phyloP scores from a whole-genome alignment of 2,797 vertebrate species.

The Schizopygopsis pylzovi region DNA sequence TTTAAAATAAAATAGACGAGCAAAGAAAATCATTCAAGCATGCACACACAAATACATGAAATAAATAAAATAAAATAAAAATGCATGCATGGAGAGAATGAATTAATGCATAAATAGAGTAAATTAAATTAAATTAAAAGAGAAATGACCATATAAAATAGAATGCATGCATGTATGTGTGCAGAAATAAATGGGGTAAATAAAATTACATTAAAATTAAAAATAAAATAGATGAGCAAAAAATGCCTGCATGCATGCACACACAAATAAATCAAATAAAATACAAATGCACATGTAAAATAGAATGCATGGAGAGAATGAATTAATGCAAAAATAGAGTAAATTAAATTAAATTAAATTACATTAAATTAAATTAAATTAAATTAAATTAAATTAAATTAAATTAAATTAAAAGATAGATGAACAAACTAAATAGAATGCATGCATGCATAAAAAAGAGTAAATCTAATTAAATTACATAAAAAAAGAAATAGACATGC shows the following conservation, averaged over 20 bases:
- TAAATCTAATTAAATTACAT: background rate
- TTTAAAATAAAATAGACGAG: too few relatives aligned
- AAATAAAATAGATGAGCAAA: background rate
- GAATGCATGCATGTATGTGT: background rate
- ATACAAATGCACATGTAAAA: background rate
- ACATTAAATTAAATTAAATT: background rate
- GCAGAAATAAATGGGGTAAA: background rate
- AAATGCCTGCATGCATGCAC: background rate
- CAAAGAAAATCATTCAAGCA: too few relatives aligned
- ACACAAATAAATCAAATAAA: background rate
- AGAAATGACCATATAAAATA: too few relatives aligned
- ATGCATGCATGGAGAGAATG: background rate
- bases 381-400: background rate
- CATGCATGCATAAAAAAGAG: background rate
- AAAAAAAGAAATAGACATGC: background rate
- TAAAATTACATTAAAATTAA: background rate
- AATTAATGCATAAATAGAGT: too few relatives aligned
- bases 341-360: background rate
- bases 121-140: too few relatives aligned
- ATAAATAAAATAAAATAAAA: background rate
- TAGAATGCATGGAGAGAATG: background rate
- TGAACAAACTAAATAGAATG: background rate
- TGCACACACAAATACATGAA: too few relatives aligned
- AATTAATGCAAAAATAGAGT: background rate
- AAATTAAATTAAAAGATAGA: background rate